These are phyloP conservation scores for Emydura subglobosa DNA, from an alignment of 2,113 vertebrate genomes.

Conservation along the genomic window DNA sequence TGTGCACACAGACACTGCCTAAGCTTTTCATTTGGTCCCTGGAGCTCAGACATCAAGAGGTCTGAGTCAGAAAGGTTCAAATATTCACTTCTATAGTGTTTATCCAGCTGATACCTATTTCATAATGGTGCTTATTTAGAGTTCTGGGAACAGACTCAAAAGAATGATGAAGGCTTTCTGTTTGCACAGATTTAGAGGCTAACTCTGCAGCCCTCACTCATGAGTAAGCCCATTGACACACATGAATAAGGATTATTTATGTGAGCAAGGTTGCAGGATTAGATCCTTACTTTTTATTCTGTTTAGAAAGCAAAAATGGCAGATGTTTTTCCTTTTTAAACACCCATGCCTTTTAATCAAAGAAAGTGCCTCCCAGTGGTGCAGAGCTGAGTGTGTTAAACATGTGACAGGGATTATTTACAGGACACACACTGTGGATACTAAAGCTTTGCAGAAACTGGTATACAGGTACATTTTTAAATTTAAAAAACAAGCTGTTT, in stretches of 20 bases:
- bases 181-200: constrained; percentile 30
- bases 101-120: constrained; percentile 25
- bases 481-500: background rate
- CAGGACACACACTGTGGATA: background rate
- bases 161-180: constrained; percentile 10
- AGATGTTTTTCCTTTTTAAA: background rate
- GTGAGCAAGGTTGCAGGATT: background rate
- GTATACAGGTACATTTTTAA: constrained; percentile 17
- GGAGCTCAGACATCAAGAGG: background rate
- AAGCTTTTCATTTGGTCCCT: background rate
- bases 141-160: background rate
- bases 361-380: background rate
- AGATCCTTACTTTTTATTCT: background rate
- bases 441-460: background rate
- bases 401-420: background rate
- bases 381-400: background rate
- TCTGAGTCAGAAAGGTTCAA: background rate
- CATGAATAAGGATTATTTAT: constrained; percentile 22
- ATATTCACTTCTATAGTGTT: background rate
- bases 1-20: background rate
- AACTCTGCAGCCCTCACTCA: constrained; percentile 2
- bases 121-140: constrained; percentile 18
- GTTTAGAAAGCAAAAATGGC: constrained; percentile 16
- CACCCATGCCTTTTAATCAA: background rate
- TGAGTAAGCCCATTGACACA: background rate